Base-by-base conservation (phyloP, 2,113 vertebrate species). In the Myxocyprinus asiaticus region DNA sequence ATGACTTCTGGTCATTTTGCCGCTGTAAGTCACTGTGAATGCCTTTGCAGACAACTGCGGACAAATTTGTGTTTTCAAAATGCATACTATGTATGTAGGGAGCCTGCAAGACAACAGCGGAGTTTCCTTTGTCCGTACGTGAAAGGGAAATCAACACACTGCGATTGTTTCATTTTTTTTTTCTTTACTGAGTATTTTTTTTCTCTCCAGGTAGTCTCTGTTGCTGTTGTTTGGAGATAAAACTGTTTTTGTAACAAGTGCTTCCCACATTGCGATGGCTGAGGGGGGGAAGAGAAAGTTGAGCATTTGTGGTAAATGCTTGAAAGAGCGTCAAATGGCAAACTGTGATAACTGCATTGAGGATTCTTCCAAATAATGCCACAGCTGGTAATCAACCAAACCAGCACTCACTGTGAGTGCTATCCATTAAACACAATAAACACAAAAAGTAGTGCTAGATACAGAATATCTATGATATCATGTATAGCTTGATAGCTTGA, bases 221-320 rank as follows among this genome's bases (percentile, higher is more conserved):
- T 56, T 44, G 50, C 33, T 56, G 68, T 33, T 33, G 72, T 74
- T 74, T 47, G 45, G 72, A 62, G 59, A 74, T 33, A 33, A 33
- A 74, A 33, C 48, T 63, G 45, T 33, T 74, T 50, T 62, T 74
- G 44, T 14, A 50, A 74, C 15, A 74, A 74, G 44, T 74, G 72
- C 45, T 10, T 11, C 50, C 50, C 50, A 47, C 9, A n/a, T 45
- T 48, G 10, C 45, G n/a, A 45, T 50, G 45, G 58, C 17, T 74
- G 5, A 50, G 3, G 22, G 22, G 22, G 58, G 2, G 9, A 14
- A 47, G 5, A 6, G 33, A 47, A 62, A 50, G 33, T 42, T 17
- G 63, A 50, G 17, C 58, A 63, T 4, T 43, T 70, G 55, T 56
- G 12, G 14, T 56, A 56, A 56, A 56, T 56, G 22, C 47, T 61